A percentile compares a stretch with the other conserved stretches of the same genome.
Evolutionary conservation across 2,888 invertebrate species (phyloP).

Genomic region (Catocala fraxini): DNA sequence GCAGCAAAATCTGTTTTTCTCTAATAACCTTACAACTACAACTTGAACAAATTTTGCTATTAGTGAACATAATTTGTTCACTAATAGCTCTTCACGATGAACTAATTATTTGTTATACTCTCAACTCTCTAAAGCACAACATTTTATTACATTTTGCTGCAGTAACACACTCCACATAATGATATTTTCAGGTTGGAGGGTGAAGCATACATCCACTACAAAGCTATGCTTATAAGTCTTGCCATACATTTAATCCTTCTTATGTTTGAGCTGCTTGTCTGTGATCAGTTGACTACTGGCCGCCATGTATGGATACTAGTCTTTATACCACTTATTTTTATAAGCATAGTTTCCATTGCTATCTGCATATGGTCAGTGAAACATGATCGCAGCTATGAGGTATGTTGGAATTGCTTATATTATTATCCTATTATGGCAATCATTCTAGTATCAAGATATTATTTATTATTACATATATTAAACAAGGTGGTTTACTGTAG

Average conservation of each 20-base stretch:
- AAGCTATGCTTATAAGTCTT: conserved; percentile 98
- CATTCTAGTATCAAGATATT: neutral
- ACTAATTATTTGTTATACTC: too few species aligned
- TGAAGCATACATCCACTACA: conserved; percentile 98
- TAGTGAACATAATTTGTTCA: too few species aligned
- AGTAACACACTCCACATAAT: too few species aligned
- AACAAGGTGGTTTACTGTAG: too few species aligned
- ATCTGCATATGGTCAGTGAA: conserved; percentile 99
- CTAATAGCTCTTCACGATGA: too few species aligned
- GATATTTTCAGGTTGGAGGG: conserved; percentile 93
- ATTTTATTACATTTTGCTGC: too few species aligned
- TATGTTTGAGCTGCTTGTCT: conserved; percentile 98
- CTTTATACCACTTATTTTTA: conserved; percentile 98
- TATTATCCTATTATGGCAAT: neutral
- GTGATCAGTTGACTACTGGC: conserved; percentile 96
- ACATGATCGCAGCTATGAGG: conserved; percentile 99
- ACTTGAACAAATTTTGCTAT: too few species aligned
- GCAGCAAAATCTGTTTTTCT: too few species aligned
- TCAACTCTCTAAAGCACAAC: too few species aligned
- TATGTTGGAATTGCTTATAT: conserved; percentile 66
- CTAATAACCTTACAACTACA: too few species aligned
- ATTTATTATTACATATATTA: too few species aligned
- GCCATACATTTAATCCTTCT: conserved; percentile 97
- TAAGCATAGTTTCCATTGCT: conserved; percentile 98
- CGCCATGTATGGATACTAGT: conserved; percentile 96